Conservation (phyloP, 2,797 vertebrate species). For the Echeneis naucrates region DNA sequence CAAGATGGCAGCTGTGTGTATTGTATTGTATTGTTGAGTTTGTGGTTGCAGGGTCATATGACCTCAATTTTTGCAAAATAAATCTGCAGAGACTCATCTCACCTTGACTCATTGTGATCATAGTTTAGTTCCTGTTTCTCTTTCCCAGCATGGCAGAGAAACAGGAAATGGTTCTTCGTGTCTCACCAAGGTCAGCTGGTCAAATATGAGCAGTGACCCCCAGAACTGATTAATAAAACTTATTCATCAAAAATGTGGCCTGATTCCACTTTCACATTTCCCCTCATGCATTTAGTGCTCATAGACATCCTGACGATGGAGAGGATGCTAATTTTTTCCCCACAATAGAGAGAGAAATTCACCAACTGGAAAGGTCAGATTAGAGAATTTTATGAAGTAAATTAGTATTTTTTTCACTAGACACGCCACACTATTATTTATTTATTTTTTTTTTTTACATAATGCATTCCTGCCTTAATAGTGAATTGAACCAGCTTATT, state of each 20-base stretch:
- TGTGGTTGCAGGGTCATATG: too few species aligned
- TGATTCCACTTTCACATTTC: background rate
- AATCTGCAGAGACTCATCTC: background rate
- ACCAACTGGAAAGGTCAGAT: background rate
- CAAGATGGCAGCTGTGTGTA: too few species aligned
- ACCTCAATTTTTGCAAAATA: background rate
- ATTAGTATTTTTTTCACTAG: slow-evolving; percentile 9
- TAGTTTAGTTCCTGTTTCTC: background rate
- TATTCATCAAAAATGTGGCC: slow-evolving; percentile 6
- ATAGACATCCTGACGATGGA: background rate
- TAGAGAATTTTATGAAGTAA: background rate
- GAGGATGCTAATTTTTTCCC: background rate
- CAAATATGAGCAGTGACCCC: slow-evolving; percentile 40
- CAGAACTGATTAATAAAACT: slow-evolving; percentile 11
- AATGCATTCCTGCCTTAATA: background rate
- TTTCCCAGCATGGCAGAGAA: background rate
- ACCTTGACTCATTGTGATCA: slow-evolving; percentile 15
- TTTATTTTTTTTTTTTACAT: background rate
- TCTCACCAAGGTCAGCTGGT: background rate
- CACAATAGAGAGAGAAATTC: background rate
- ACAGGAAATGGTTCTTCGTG: slow-evolving; percentile 15
- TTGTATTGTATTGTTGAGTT: too few species aligned
- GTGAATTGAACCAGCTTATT: too few species aligned
- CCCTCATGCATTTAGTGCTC: background rate
- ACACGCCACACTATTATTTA: background rate